phyloP scores from a whole-genome alignment of 2,113 vertebrate genomes.

The Brienomyrus longianalis region DNA sequence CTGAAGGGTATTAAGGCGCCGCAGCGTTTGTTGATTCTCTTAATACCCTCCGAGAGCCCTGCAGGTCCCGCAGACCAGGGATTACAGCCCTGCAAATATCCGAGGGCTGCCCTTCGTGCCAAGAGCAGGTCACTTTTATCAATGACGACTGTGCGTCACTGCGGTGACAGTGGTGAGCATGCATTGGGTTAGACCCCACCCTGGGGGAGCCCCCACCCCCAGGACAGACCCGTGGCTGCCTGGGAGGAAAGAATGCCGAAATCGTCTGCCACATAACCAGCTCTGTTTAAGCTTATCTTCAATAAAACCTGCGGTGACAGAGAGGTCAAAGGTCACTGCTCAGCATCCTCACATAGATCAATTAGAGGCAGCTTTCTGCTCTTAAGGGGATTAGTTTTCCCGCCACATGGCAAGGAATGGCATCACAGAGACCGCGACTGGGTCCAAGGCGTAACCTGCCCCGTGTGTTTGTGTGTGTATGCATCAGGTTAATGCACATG shows the following conservation, averaged over 20 bases:
- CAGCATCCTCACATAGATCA: background rate
- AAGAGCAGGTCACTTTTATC: background rate
- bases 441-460: background rate
- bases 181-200: background rate
- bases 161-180: background rate
- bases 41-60: constrained; percentile 23
- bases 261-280: background rate
- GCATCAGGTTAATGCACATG: background rate
- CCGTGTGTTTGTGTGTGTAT: background rate
- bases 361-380: background rate
- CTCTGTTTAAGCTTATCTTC: too few relatives aligned
- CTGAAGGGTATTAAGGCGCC: constrained; percentile 23
- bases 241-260: background rate
- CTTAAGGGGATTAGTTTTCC: background rate
- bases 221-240: background rate
- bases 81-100: background rate
- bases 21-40: constrained; percentile 22
- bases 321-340: background rate
- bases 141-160: background rate
- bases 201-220: too few relatives aligned
- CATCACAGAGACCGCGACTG: too few relatives aligned
- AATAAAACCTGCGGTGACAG: too few relatives aligned
- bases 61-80: background rate
- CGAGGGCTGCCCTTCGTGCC: background rate
- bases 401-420: background rate